Conservation (phyloP, 2,797 vertebrate genomes). For the Cyprinella venusta region DNA sequence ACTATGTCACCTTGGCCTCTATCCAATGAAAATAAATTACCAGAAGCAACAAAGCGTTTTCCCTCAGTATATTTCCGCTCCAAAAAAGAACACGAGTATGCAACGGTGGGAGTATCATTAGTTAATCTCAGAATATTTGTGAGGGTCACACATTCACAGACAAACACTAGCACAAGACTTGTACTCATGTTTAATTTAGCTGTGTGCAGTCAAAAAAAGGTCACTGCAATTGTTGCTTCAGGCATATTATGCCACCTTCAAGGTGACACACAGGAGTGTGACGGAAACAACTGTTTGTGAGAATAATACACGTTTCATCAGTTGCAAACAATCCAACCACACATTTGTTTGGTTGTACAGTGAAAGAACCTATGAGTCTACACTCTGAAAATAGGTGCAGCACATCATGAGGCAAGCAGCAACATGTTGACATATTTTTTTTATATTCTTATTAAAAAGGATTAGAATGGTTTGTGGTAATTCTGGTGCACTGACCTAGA, state of each 20-base stretch:
- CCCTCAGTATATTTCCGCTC: neutral
- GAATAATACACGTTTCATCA: conserved; percentile 3
- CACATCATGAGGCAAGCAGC: neutral
- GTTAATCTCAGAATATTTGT: conserved; percentile 15
- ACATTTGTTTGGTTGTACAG: neutral
- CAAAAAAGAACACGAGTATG: conserved; percentile 11
- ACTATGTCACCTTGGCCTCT: conserved; percentile 14
- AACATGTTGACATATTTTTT: neutral
- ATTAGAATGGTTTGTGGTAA: neutral
- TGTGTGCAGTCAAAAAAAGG: conserved; percentile 43
- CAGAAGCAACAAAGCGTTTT: conserved; percentile 19
- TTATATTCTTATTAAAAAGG: neutral
- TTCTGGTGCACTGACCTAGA: conserved; percentile 10
- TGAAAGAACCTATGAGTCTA: neutral
- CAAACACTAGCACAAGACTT: conserved; percentile 31
- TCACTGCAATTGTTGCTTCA: conserved; percentile 41
- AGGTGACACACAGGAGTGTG: conserved; percentile 9
- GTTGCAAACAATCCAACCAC: neutral
- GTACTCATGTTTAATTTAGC: conserved; percentile 51
- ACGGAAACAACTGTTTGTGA: neutral
- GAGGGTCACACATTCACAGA: conserved; percentile 9
- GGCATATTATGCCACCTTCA: conserved; percentile 28
- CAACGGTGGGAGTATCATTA: conserved; percentile 1
- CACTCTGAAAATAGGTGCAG: neutral
- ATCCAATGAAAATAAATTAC: conserved; percentile 37